Conservation (phyloP, 2,888 invertebrate species). For the Melieria omissa region DNA sequence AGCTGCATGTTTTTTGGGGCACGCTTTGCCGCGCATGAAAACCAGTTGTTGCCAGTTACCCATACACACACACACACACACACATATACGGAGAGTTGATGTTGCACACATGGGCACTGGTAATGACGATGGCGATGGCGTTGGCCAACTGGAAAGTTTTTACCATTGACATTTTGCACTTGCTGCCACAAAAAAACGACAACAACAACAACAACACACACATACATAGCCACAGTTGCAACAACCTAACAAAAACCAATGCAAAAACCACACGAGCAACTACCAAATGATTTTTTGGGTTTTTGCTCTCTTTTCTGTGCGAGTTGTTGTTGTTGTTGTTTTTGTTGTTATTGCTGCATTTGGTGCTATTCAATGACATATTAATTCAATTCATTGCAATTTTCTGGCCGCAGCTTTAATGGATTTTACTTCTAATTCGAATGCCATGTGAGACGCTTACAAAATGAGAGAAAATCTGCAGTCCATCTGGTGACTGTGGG, state of each 20-base stretch:
- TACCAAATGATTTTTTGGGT: slow-evolving; percentile 14
- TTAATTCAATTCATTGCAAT: slow-evolving; percentile 27
- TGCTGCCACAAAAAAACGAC: no score
- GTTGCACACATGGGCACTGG: not conserved
- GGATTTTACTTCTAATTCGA: slow-evolving; percentile 6
- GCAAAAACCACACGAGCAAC: not conserved
- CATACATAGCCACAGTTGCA: not conserved
- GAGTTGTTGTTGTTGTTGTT: not conserved
- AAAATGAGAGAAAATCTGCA: no score
- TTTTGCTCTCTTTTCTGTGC: slow-evolving; percentile 1
- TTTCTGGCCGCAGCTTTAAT: slow-evolving; percentile 14
- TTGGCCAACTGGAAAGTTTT: no score
- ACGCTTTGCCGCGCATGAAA: no score
- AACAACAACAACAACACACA: not conserved
- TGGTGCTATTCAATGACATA: slow-evolving; percentile 23
- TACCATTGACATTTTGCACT: no score
- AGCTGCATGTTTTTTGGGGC: no score
- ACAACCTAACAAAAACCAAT: not conserved
- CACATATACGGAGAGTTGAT: no score
- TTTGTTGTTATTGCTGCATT: slow-evolving; percentile 6
- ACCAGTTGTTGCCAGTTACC: no score
- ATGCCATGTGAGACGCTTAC: not conserved
- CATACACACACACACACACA: no score
- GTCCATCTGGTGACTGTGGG: no score
- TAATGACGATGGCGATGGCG: not conserved